A percentile compares a stretch with the other conserved stretches of the same genome.
phyloP scores from a whole-genome alignment of 2,797 vertebrate species.

The Melanotaenia maccullochi region DNA sequence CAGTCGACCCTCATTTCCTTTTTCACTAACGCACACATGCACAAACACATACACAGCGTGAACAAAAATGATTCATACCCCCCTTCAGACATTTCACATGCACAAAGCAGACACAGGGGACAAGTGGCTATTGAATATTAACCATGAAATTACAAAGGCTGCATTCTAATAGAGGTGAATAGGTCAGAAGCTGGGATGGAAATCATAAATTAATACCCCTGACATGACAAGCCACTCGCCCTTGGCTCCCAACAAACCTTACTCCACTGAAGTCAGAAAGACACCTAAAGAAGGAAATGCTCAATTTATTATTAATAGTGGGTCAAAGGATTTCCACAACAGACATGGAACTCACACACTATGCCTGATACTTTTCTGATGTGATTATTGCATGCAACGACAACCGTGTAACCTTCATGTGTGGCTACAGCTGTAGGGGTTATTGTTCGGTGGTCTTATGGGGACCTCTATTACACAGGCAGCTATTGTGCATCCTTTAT shows the following conservation, averaged over 20 bases:
- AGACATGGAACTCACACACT: conserved; percentile 70
- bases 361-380: conserved; percentile 69
- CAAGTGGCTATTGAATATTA: conserved; percentile 89
- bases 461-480: conserved; percentile 50
- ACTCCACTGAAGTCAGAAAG: conserved; percentile 70
- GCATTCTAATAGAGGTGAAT: conserved; percentile 88
- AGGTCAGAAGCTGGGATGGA: conserved; percentile 86
- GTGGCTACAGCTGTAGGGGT: conserved; percentile 53
- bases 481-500: conserved; percentile 47
- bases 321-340: conserved; percentile 78
- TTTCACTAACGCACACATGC: conserved; percentile 43
- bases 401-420: conserved; percentile 70
- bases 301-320: conserved; percentile 83
- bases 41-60: conserved; percentile 51
- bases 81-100: conserved; percentile 77
- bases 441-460: conserved; percentile 48
- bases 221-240: conserved; percentile 83
- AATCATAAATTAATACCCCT: conserved; percentile 88
- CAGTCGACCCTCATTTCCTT: conserved; percentile 55
- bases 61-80: conserved; percentile 63
- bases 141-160: conserved; percentile 88
- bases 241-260: conserved; percentile 77
- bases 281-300: conserved; percentile 75
- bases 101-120: conserved; percentile 82
- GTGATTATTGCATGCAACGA: conserved; percentile 63